A percentile compares a stretch with the other conserved stretches of the same genome.
Conservation (phyloP, 2,797 vertebrate species). For the Esox lucius region DNA sequence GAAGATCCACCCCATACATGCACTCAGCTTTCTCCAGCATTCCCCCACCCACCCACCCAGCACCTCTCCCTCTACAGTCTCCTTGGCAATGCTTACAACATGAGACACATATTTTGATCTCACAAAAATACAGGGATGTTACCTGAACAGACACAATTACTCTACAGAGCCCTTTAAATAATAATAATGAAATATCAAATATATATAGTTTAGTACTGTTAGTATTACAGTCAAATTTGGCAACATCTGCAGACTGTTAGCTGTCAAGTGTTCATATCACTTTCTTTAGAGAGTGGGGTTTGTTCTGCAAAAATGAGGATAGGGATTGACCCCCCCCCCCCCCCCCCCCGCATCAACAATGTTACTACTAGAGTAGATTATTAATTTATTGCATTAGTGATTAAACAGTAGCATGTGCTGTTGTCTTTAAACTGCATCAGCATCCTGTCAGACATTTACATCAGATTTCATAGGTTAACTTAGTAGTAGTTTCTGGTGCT, state of each 20-base stretch:
- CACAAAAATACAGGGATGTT: not conserved
- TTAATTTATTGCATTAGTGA: not conserved
- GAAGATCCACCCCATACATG: constrained; percentile 66
- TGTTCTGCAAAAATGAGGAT: too few species aligned
- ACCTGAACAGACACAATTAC: not conserved
- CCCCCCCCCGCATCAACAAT: too few species aligned
- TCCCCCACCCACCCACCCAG: not conserved
- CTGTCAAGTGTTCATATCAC: not conserved
- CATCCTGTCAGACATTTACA: not conserved
- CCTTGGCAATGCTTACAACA: not conserved
- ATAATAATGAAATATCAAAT: not conserved
- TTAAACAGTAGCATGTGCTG: not conserved
- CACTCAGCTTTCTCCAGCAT: not conserved
- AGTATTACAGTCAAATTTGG: not conserved
- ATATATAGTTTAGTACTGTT: not conserved
- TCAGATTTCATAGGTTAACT: not conserved
- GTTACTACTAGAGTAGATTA: not conserved
- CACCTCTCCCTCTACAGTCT: not conserved
- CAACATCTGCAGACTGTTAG: not conserved
- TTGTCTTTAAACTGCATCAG: not conserved
- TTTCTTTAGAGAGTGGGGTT: not conserved
- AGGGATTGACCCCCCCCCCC: too few species aligned
- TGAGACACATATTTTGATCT: not conserved
- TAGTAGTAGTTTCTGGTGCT: not conserved
- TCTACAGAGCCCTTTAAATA: not conserved